Base-by-base conservation (phyloP, 2,888 invertebrate genomes). In the Hirudinaria manillensis region DNA sequence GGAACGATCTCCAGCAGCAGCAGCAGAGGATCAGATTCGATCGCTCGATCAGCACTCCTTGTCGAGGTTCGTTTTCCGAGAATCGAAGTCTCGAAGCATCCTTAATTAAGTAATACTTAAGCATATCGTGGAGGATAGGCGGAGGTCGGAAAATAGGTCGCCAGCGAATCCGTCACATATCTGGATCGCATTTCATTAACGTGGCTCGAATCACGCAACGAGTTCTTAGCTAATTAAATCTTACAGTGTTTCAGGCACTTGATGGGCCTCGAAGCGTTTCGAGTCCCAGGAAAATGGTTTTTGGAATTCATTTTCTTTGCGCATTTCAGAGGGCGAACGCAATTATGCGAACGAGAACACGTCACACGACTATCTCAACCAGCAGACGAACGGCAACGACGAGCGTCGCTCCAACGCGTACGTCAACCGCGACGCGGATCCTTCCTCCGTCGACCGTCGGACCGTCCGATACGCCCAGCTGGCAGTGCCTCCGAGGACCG, bases 381-480 rank as follows among this genome's bases (percentile, higher is more conserved):
- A 61, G 29, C 61, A 24, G 24, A 24, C 24, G 13, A 61, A 24
- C 61, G 61, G 24, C 61, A 29, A 29, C 24, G 29, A 29, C 29
- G 21, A 61, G 21, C 24, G 61, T 32, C 34, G 55, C 72, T 24
- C 27, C 55, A 72, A 55, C 72, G 3, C 27, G 29, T 38, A 55
- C 56, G 61, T 53, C 65, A 65, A 65, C 36, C 32, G 29, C 36
- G 19, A 21, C 65, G 36, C 13, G 36, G 56, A 29, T 13, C 55
- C 61, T 16, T 16, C 72, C 34, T n/a, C 72, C 3, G 45, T 16
- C 45, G 13, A 45, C 45, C 45, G 45, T 10, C 61, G n/a, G 61
- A 61, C 61, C 24, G 56, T 56, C n/a, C 73, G 65, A 34, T 73
- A 73, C 45, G 73, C 73, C 24, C 73, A 73, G 38, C 55, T 72